Percentiles rank a stretch among this genome's conserved stretches.
These are phyloP conservation scores for Lithophane socia DNA, from an alignment of 2,888 invertebrate species.

Conservation along the genomic window DNA sequence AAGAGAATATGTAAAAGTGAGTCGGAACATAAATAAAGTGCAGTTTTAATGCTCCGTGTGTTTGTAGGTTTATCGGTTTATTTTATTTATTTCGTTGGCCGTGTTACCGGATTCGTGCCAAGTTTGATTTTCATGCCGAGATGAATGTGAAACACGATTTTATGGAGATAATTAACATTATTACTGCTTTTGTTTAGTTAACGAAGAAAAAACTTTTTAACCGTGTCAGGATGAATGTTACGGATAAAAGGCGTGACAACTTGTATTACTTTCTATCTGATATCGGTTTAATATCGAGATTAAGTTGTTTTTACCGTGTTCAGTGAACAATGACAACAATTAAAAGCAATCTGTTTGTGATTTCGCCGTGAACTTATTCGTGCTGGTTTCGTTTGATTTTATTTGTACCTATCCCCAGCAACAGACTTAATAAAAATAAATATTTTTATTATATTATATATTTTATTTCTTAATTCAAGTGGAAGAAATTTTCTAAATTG, in stretches of 20 bases:
- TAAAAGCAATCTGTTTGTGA: conserved; percentile 34
- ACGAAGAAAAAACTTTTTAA: conserved; percentile 25
- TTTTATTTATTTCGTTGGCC: conserved; percentile 49
- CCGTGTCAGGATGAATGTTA: conserved; percentile 42
- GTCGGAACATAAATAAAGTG: conserved; percentile 28
- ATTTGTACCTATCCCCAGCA: background rate
- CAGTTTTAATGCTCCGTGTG: conserved; percentile 29
- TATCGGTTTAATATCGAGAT: conserved; percentile 19
- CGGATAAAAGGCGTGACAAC: conserved; percentile 40
- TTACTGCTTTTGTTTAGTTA: conserved; percentile 34
- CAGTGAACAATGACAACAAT: conserved; percentile 49
- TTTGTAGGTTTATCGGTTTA: conserved; percentile 45
- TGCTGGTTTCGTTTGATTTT: conserved; percentile 16
- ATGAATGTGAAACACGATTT: conserved; percentile 36
- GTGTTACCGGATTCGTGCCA: conserved; percentile 44
- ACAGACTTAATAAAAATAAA: too few relatives aligned
- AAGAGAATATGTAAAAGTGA: conserved; percentile 36
- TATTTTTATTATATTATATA: background rate
- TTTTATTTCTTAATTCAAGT: conserved; percentile 29
- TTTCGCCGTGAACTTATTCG: conserved; percentile 21
- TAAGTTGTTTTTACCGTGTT: conserved; percentile 37
- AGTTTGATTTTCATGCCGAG: conserved; percentile 21
- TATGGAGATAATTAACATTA: conserved; percentile 44
- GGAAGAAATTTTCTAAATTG: conserved; percentile 15
- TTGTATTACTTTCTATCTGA: conserved; percentile 41